Conservation (phyloP, 2,113 vertebrate species). For the Aleadryas rufinucha region DNA sequence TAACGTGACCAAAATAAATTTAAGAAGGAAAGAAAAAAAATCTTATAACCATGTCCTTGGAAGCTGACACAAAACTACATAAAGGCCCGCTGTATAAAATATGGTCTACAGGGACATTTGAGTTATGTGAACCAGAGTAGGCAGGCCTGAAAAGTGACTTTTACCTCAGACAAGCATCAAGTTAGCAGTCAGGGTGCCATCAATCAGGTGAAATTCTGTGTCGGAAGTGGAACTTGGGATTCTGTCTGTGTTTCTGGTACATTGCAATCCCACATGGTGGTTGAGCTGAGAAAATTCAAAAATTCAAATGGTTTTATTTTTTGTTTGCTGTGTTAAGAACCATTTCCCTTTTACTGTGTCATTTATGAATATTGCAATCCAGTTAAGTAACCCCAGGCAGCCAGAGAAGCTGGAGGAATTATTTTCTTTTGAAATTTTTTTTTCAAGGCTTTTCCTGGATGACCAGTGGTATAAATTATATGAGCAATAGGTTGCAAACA, state of each 20-base stretch:
- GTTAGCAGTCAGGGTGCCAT: slow-evolving; percentile 13
- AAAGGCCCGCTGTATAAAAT: slow-evolving; percentile 42
- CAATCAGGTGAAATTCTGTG: slow-evolving; percentile 51
- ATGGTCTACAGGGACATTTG: slow-evolving; percentile 15
- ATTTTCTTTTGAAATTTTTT: background rate
- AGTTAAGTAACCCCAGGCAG: background rate
- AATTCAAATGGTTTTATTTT: background rate
- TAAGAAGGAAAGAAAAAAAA: background rate
- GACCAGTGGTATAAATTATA: background rate
- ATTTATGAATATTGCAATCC: background rate
- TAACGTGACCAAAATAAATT: slow-evolving; percentile 4
- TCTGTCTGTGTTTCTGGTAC: slow-evolving; percentile 1
- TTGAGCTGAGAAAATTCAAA: background rate
- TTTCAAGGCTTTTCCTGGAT: background rate
- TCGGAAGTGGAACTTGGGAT: slow-evolving; percentile 45
- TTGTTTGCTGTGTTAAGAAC: background rate
- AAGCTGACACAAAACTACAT: background rate
- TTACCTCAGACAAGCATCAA: slow-evolving; percentile 51
- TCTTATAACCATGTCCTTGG: background rate
- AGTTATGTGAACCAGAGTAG: slow-evolving; percentile 33
- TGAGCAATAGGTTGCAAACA: background rate
- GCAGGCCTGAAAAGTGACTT: slow-evolving; percentile 33
- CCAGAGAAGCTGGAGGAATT: background rate
- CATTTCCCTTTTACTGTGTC: background rate
- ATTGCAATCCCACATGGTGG: background rate